phyloP scores from a whole-genome alignment of 2,888 invertebrate genomes.

The Palloptera scutellata region DNA sequence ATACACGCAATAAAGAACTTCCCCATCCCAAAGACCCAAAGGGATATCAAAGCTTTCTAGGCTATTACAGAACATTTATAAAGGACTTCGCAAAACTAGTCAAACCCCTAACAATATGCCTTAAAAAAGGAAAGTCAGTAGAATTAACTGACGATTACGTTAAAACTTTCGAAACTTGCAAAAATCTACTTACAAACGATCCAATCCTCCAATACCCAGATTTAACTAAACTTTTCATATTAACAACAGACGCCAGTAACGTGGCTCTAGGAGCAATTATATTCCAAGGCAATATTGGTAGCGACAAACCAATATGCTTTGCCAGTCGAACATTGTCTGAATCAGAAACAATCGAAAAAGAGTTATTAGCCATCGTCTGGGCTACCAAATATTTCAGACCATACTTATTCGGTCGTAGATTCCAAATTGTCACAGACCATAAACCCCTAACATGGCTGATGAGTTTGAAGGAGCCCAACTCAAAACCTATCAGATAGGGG shows the following conservation, averaged over 20 bases:
- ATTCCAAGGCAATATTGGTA: background rate
- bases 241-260: background rate
- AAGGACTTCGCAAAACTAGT: background rate
- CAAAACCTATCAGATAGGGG: constrained; percentile 49
- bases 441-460: constrained; percentile 56
- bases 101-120: background rate
- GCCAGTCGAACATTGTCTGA: background rate
- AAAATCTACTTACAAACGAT: constrained; percentile 13
- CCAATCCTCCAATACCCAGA: background rate
- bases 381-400: constrained; percentile 52
- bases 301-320: constrained; percentile 6
- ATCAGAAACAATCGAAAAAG: background rate
- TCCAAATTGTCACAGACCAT: constrained; percentile 60
- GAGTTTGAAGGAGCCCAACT: constrained; percentile 54
- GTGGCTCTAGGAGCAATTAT: background rate
- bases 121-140: background rate
- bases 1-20: background rate
- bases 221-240: background rate
- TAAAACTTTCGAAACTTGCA: constrained; percentile 12
- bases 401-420: no score
- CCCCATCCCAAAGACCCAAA: background rate
- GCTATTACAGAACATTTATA: background rate
- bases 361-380: background rate
- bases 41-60: background rate
- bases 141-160: background rate